Evolutionary conservation across 2,113 vertebrate species (phyloP), one percentile per base, ranked within the genome.

Genomic region (Grantiella picta): DNA sequence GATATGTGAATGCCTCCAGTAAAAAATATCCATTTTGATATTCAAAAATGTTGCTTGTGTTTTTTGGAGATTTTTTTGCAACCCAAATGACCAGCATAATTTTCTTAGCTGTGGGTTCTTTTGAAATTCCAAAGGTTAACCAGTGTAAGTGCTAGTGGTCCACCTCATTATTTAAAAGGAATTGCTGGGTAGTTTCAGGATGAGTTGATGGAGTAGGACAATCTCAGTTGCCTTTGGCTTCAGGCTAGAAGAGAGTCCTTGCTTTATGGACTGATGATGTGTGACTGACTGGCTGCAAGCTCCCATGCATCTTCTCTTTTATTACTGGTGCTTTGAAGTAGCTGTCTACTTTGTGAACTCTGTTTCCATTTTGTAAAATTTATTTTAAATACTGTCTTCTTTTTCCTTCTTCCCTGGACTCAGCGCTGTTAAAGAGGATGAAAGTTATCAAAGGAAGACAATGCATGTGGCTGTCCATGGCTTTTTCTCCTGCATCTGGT

Each of bases 401-500:
- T 7, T 63, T 82, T 54, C 7, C 19, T 82, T 78, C 40, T 63
- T 92, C 27, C 33, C 14, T 66, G 19, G 52, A 29, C 27, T 71
- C 31, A 24, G 10, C 79, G 50, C 49, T 93, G 19, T 47, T 82
- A 82, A 79, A 36, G 35, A 75, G 50, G n/a, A 2, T 54, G 35
- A 44, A 35, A 54, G 27, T 71, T 85, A 59, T 29, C 28, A 66
- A 52, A 87, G 56, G 24, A 84, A 44, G 22, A 12, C 27, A 19
- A 0, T n/a, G 25, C 6, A 28, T 0, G 0, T 64, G 25, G 24
- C 31, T 44, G 3, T 19, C 60, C 9, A 2, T 86, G 64, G 47
- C 47, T 73, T 53, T 73, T 81, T 6, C 2, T 54, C 9, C 31
- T 82, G 17, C 16, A 18, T 63, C 31, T 63, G 19, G 25, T 59